Percentiles rank a stretch among this genome's conserved stretches.
Evolutionary conservation across 2,888 invertebrate species (phyloP).

Genomic region (Hyposoter didymator): DNA sequence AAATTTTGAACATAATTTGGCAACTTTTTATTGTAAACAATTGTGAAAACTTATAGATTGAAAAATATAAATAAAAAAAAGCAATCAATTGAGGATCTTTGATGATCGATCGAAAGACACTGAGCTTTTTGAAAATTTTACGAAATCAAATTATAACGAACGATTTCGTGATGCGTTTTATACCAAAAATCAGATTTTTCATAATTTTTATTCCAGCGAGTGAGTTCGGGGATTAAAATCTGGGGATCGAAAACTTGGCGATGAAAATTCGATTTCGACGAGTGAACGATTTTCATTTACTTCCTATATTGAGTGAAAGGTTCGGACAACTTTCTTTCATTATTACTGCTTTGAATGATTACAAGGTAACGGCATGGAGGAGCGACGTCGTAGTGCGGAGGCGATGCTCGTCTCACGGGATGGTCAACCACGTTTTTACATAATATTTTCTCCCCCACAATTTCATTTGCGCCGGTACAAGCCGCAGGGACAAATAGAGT

Average conservation of each 20-base stretch:
- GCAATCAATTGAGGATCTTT: not conserved
- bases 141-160: not conserved
- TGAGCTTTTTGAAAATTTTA: too few relatives aligned
- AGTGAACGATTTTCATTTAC: constrained; percentile 13
- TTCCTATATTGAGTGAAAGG: constrained; percentile 57
- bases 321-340: constrained; percentile 66
- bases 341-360: constrained; percentile 55
- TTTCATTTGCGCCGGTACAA: constrained; percentile 6
- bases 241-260: not conserved
- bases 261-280: not conserved
- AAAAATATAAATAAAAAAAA: not conserved
- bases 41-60: not conserved
- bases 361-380: constrained; percentile 62
- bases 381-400: constrained; percentile 35
- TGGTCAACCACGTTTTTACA: constrained; percentile 61
- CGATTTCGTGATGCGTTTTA: too few relatives aligned
- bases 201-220: not conserved
- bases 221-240: not conserved
- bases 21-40: not conserved
- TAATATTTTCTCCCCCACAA: constrained; percentile 64
- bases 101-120: not conserved
- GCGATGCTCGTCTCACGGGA: constrained; percentile 15
- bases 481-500: not conserved
- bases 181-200: not conserved
- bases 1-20: not conserved